These are phyloP conservation scores for Onychomys leucogaster DNA, from an alignment of 2,797 vertebrate species.

Conservation along the genomic window DNA sequence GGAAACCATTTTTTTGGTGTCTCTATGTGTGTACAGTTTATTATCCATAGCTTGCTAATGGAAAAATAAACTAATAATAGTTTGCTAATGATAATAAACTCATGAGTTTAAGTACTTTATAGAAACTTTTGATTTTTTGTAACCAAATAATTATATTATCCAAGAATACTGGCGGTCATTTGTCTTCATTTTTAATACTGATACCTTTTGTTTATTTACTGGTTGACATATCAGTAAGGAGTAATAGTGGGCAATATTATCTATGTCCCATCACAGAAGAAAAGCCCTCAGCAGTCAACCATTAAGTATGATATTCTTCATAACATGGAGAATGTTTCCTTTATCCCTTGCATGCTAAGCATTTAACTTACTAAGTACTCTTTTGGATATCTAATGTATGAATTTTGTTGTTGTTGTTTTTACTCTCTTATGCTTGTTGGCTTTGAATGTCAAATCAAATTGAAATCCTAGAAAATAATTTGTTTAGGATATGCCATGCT, in stretches of 20 bases:
- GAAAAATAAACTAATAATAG: background rate
- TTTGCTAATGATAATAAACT: background rate
- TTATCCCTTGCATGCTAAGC: background rate
- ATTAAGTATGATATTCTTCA: background rate
- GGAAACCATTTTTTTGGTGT: background rate
- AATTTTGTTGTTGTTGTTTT: background rate
- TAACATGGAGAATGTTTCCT: background rate
- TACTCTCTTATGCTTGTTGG: background rate
- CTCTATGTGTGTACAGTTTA: background rate
- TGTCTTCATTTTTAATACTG: background rate
- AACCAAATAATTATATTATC: background rate
- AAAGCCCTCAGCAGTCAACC: background rate
- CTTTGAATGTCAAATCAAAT: conserved; percentile 44
- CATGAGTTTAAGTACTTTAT: conserved; percentile 14
- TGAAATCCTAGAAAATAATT: background rate
- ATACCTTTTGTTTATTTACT: background rate
- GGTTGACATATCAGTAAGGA: background rate
- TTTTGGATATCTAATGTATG: background rate
- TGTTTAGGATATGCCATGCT: background rate
- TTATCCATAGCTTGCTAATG: background rate
- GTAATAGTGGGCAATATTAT: background rate
- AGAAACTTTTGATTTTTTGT: conserved; percentile 25
- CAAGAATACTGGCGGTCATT: background rate
- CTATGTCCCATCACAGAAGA: background rate
- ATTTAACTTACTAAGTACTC: conserved; percentile 3